These are phyloP conservation scores for Brenthis ino DNA, from an alignment of 2,888 invertebrate species.

Conservation along the genomic window DNA sequence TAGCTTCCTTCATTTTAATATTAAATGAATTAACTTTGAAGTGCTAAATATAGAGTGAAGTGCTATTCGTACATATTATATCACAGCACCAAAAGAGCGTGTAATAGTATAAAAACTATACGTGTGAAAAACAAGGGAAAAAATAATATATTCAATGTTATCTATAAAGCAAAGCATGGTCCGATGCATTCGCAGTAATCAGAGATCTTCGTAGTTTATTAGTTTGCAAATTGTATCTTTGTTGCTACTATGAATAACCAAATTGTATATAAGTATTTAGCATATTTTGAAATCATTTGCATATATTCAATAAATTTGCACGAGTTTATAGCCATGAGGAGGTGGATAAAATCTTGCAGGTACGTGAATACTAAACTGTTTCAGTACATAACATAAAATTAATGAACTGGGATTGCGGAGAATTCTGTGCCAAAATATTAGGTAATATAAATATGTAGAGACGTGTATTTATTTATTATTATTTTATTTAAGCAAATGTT, in stretches of 20 bases:
- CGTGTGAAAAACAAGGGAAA: conserved; percentile 23
- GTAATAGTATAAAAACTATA: conserved; percentile 34
- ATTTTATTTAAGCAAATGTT: too few relatives aligned
- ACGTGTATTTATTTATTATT: too few relatives aligned
- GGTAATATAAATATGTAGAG: too few relatives aligned
- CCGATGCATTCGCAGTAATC: conserved; percentile 25
- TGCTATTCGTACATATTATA: conserved; percentile 24
- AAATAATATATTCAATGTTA: conserved; percentile 18
- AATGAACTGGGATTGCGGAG: not conserved
- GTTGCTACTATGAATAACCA: conserved; percentile 3
- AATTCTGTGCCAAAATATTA: not conserved
- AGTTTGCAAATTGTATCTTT: conserved; percentile 21
- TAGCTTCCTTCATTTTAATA: conserved; percentile 26
- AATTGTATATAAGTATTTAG: not conserved
- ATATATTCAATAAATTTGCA: conserved; percentile 4
- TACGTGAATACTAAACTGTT: not conserved
- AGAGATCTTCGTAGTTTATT: conserved; percentile 29
- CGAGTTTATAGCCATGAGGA: not conserved
- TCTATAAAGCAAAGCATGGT: conserved; percentile 18
- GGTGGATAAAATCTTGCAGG: not conserved
- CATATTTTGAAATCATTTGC: conserved; percentile 11
- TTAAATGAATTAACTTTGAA: conserved; percentile 29
- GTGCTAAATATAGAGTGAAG: not conserved
- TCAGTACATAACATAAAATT: not conserved
- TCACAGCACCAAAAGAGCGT: conserved; percentile 36